These are phyloP conservation scores for Euplagia quadripunctaria DNA, from an alignment of 2,888 invertebrate genomes.

Conservation along the genomic window DNA sequence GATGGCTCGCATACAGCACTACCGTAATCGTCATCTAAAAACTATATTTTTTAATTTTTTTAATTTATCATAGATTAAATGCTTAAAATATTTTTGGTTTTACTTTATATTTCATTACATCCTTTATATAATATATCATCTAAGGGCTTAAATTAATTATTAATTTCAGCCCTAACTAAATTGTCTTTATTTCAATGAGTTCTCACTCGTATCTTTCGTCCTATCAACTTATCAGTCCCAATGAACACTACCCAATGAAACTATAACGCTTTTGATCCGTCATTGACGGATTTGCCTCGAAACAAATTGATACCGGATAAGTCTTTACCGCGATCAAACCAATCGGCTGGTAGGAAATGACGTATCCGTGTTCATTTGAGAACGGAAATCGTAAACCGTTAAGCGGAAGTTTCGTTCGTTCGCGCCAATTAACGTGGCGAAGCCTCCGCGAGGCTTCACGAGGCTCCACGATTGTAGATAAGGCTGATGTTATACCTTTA, in stretches of 20 bases:
- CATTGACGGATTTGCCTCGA: conserved; percentile 49
- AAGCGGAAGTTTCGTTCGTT: conserved; percentile 75
- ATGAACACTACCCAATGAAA: neutral
- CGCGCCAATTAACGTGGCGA: conserved; percentile 56
- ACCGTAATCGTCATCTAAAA: no score
- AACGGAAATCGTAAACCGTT: conserved; percentile 75
- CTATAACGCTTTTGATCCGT: conserved; percentile 38
- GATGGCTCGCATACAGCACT: no score
- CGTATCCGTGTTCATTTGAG: conserved; percentile 65
- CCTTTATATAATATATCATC: no score
- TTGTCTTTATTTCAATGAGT: neutral
- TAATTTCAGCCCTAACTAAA: no score
- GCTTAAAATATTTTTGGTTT: neutral
- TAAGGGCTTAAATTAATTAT: neutral
- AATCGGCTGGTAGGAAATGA: conserved; percentile 71
- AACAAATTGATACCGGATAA: conserved; percentile 72
- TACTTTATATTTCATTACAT: neutral
- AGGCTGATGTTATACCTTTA: conserved; percentile 35
- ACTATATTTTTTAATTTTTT: no score
- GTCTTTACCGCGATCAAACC: conserved; percentile 63
- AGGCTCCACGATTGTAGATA: conserved; percentile 48
- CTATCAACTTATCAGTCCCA: neutral
- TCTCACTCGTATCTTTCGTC: neutral
- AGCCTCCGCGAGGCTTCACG: conserved; percentile 31
- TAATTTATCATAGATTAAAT: no score